These are phyloP conservation scores for Dysmachus trigonus DNA, from an alignment of 2,888 invertebrate species.

Conservation along the genomic window DNA sequence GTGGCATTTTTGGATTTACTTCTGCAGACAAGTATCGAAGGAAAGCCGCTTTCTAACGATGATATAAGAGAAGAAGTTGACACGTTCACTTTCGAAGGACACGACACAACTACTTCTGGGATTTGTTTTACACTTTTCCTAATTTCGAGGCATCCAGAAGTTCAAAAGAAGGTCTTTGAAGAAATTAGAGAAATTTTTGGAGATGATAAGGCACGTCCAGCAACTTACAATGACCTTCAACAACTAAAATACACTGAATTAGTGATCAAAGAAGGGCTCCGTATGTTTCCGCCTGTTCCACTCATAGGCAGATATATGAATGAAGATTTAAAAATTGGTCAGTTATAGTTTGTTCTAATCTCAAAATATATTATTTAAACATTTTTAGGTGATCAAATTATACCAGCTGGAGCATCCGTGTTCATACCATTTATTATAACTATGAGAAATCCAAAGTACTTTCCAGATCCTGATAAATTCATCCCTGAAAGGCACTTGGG, in stretches of 20 bases:
- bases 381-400: slow-evolving; percentile 53
- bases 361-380: neutral
- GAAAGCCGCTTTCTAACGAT: slow-evolving; percentile 66
- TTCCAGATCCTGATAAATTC: slow-evolving; percentile 57
- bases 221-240: neutral
- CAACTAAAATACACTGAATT: slow-evolving; percentile 41
- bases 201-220: neutral
- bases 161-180: slow-evolving; percentile 60
- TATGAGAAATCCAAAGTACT: slow-evolving; percentile 56
- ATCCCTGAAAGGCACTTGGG: slow-evolving; percentile 61
- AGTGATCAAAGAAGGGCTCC: slow-evolving; percentile 46
- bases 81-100: slow-evolving; percentile 72
- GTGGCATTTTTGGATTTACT: slow-evolving; percentile 72
- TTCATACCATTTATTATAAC: slow-evolving; percentile 51
- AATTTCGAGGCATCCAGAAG: slow-evolving; percentile 60
- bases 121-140: slow-evolving; percentile 61
- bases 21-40: slow-evolving; percentile 67
- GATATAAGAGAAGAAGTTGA: slow-evolving; percentile 72
- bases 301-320: slow-evolving; percentile 41
- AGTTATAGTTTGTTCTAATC: neutral
- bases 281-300: slow-evolving; percentile 45
- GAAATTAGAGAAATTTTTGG: slow-evolving; percentile 60
- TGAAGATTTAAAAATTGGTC: slow-evolving; percentile 20
- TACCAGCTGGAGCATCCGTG: slow-evolving; percentile 56
- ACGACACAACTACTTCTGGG: slow-evolving; percentile 63